Evolutionary conservation across 2,113 vertebrate species (phyloP).

Genomic region (Recurvirostra avosetta): DNA sequence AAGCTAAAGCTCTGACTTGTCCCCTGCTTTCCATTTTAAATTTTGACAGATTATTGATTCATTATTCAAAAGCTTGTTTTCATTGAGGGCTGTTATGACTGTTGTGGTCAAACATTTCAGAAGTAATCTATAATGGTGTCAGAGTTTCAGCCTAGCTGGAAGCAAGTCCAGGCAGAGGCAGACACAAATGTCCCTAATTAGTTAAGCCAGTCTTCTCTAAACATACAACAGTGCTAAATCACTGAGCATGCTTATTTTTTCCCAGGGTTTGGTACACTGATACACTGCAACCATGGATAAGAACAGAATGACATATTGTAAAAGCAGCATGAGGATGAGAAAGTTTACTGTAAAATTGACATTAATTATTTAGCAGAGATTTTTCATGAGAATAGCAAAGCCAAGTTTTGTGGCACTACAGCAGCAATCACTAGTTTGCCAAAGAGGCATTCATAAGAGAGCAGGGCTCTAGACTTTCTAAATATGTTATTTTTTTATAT

Average conservation of each 20-base stretch:
- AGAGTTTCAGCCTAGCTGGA: conserved; percentile 4
- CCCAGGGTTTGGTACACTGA: not conserved
- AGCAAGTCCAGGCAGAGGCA: not conserved
- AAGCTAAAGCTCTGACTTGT: not conserved
- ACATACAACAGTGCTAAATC: not conserved
- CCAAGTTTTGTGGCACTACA: not conserved
- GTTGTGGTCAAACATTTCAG: conserved; percentile 9
- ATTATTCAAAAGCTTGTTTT: conserved; percentile 38
- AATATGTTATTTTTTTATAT: not conserved
- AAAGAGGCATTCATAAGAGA: not conserved
- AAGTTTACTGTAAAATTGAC: not conserved
- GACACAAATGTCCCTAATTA: not conserved
- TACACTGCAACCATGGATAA: not conserved
- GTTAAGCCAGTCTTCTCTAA: not conserved
- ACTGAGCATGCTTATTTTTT: not conserved
- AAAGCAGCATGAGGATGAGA: not conserved
- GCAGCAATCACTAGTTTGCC: not conserved
- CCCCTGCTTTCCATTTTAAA: not conserved
- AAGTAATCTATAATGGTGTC: conserved; percentile 3
- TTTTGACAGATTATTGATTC: conserved; percentile 40
- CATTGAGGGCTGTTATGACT: conserved; percentile 1
- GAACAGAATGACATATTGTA: not conserved
- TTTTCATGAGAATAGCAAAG: not conserved
- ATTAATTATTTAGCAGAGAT: not conserved
- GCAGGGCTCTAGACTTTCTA: not conserved